A percentile compares a stretch with the other conserved stretches of the same genome.
These are phyloP conservation scores for Prunella strophiata DNA, from an alignment of 2,797 vertebrate genomes.

Conservation along the genomic window DNA sequence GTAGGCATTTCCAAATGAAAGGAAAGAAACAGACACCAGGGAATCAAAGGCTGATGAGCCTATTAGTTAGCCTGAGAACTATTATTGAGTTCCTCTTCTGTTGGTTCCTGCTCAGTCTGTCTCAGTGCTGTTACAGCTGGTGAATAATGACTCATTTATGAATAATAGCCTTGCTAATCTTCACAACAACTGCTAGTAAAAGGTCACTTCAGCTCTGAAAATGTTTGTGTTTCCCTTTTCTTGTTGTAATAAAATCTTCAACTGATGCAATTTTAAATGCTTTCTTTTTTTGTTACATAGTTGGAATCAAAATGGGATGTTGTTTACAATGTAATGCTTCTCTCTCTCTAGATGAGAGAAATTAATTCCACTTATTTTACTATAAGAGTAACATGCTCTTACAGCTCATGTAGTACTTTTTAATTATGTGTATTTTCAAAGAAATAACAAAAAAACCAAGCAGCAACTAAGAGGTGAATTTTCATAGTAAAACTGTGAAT, in stretches of 20 bases:
- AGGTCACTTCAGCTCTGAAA: neutral
- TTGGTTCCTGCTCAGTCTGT: neutral
- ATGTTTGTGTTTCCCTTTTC: neutral
- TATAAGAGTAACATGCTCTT: neutral
- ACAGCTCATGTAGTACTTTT: neutral
- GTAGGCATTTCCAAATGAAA: neutral
- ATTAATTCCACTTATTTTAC: neutral
- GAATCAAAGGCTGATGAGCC: neutral
- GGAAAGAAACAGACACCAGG: neutral
- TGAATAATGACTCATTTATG: neutral
- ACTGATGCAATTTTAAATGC: rapidly evolving
- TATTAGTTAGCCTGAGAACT: neutral
- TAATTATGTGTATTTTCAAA: neutral
- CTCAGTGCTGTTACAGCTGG: neutral
- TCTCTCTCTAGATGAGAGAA: neutral
- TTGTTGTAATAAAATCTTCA: neutral
- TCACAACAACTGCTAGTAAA: neutral
- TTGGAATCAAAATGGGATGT: neutral
- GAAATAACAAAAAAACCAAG: neutral
- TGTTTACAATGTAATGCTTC: neutral
- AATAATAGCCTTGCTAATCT: neutral
- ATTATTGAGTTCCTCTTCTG: neutral
- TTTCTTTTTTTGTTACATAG: neutral
- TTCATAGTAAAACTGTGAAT: neutral
- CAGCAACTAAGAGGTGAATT: neutral